Evolutionary conservation across 2,113 vertebrate genomes (phyloP), one percentile per base, ranked within the genome.

Genomic region (Onychostruthus taczanowskii): DNA sequence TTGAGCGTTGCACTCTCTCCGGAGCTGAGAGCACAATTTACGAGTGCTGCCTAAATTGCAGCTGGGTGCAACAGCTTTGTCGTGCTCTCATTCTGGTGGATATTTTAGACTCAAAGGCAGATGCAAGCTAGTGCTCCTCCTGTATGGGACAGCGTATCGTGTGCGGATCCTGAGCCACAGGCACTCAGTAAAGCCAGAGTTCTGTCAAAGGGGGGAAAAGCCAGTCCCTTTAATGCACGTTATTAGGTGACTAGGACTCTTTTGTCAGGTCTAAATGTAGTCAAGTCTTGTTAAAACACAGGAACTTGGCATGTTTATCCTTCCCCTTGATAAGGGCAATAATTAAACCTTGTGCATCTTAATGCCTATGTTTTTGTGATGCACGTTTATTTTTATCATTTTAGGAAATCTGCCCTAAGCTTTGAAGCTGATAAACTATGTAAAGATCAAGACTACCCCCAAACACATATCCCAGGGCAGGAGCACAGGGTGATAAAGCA

Each of bases 111-210:
- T 23, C 43, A 46, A 68, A 43, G 49, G 67, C 43, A 47, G 30
- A 35, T 31, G 47, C 19, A 7, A 2, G 26, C 10, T n/a, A 4
- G 12, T 24, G 37, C 5, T 49, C 8, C 27, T 49, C 39, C 24
- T 67, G 8, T 21, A 13, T 62, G 47, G 56, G 17, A 22, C 15
- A 3, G 9, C 26, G 11, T 2, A 3, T 41, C 0, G 0, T 26
- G 46, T 35, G 12, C 1, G 5, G 33, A 28, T 31, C 53, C 16
- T 58, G 47, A 55, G 58, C 39, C 49, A 59, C 15, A 39, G 44
- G 3, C 18, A 10, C 44, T 8, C 22, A n/a, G 17, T 41, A 46
- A 70, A 69, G n/a, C 26, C 66, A 49, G 47, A 50, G 30, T 37
- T 75, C 37, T 78, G 1, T 33, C 14, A 2, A 35, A 10, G 17